Conservation (phyloP, 2,888 invertebrate genomes). For the Allacma fusca region DNA sequence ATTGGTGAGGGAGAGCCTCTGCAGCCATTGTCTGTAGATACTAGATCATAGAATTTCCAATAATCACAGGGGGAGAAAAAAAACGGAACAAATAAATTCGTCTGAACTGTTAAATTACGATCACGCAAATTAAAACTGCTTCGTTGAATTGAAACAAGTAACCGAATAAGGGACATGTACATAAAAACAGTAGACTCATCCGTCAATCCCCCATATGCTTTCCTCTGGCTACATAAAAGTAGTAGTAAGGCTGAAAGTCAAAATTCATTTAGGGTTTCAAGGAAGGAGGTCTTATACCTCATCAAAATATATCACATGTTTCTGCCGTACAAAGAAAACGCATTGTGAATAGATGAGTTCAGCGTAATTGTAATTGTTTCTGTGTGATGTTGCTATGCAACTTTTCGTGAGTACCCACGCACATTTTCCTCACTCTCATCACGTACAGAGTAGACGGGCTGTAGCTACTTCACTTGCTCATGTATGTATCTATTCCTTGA, state of each 20-base stretch:
- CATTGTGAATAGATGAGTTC: conserved; percentile 2
- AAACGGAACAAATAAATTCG: not conserved
- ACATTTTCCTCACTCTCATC: conserved; percentile 3
- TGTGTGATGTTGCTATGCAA: not conserved
- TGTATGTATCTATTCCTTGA: not conserved
- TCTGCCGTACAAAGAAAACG: not conserved
- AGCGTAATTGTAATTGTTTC: too few species aligned
- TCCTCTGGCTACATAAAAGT: too few species aligned
- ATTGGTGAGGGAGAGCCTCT: too few species aligned
- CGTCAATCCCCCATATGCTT: too few species aligned
- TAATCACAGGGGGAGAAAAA: not conserved
- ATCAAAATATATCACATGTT: not conserved
- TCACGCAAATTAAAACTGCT: not conserved
- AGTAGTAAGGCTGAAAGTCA: not conserved
- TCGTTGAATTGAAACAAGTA: not conserved
- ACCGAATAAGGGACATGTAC: not conserved
- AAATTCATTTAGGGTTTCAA: conserved; percentile 1
- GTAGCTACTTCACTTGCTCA: not conserved
- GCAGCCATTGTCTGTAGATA: too few species aligned
- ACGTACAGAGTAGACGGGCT: not conserved
- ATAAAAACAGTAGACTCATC: too few species aligned
- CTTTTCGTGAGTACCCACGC: conserved; percentile 12
- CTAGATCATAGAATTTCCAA: too few species aligned
- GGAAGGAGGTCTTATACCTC: not conserved
- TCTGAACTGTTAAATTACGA: not conserved